These are phyloP conservation scores for Manis crassicaudata DNA, from an alignment of 2,797 vertebrate species.

Conservation along the genomic window DNA sequence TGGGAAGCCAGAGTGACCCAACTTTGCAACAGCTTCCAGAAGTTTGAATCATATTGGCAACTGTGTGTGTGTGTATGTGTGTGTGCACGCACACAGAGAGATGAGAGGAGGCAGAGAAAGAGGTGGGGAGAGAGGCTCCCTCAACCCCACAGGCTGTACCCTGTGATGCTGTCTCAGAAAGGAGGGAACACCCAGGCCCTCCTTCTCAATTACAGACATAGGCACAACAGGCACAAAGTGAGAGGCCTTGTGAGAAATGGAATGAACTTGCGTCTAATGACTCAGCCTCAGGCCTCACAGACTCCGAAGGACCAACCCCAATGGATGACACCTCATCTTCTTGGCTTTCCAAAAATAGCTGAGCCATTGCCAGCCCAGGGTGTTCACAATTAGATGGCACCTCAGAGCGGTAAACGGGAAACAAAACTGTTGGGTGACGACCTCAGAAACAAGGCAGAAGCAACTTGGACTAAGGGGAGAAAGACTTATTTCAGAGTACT, in stretches of 20 bases:
- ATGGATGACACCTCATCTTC: conserved; percentile 68
- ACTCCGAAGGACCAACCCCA: conserved; percentile 56
- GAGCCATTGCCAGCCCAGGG: background rate
- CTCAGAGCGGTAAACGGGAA: conserved; percentile 22
- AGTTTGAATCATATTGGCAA: background rate
- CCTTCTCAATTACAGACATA: conserved; percentile 51
- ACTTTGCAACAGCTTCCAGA: background rate
- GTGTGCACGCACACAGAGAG: fast-evolving
- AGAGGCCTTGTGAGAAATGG: conserved; percentile 61
- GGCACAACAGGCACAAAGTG: conserved; percentile 17
- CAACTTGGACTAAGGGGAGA: background rate
- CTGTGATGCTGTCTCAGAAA: background rate
- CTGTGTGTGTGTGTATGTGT: too few relatives aligned
- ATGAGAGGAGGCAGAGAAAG: too few relatives aligned
- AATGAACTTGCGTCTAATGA: conserved; percentile 23
- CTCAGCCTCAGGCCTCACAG: conserved; percentile 63
- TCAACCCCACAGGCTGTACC: background rate
- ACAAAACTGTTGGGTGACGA: background rate
- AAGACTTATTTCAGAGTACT: conserved; percentile 45
- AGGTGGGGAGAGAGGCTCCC: background rate
- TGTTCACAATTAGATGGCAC: background rate
- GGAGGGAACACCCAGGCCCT: background rate
- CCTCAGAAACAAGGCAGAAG: background rate
- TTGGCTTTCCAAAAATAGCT: conserved; percentile 70
- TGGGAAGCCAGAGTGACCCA: background rate